Conservation (phyloP, 2,113 vertebrate genomes). For the Pangasianodon gigas region DNA sequence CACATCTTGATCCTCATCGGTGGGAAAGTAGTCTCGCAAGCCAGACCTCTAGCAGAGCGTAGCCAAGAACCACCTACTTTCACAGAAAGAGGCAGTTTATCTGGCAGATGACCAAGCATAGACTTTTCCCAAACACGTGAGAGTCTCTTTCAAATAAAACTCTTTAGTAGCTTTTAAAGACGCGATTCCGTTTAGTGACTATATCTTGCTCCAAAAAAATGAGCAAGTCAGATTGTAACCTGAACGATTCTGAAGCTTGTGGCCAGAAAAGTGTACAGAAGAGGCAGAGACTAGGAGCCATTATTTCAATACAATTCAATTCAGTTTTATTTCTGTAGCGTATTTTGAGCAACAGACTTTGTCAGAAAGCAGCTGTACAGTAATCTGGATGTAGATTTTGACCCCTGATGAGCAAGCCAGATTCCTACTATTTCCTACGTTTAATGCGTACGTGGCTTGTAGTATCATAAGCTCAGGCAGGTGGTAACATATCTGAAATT, state of each 20-base stretch:
- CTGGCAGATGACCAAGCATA: not conserved
- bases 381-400: not conserved
- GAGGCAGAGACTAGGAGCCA: not conserved
- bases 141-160: not conserved
- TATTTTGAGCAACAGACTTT: too few relatives aligned
- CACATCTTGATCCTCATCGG: too few relatives aligned
- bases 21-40: too few relatives aligned
- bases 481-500: too few relatives aligned
- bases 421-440: not conserved
- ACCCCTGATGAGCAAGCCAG: not conserved
- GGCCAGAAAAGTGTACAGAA: not conserved
- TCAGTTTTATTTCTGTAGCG: too few relatives aligned
- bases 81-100: too few relatives aligned
- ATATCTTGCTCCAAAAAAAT: not conserved
- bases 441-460: too few relatives aligned
- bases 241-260: not conserved
- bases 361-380: too few relatives aligned
- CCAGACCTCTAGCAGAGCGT: too few relatives aligned
- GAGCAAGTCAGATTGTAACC: not conserved
- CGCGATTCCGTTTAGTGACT: not conserved
- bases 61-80: not conserved
- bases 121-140: not conserved
- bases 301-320: too few relatives aligned
- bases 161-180: not conserved
- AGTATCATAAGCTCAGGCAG: too few relatives aligned